Evolutionary conservation across 2,113 vertebrate genomes (phyloP).

Genomic region (Kryptolebias marmoratus): DNA sequence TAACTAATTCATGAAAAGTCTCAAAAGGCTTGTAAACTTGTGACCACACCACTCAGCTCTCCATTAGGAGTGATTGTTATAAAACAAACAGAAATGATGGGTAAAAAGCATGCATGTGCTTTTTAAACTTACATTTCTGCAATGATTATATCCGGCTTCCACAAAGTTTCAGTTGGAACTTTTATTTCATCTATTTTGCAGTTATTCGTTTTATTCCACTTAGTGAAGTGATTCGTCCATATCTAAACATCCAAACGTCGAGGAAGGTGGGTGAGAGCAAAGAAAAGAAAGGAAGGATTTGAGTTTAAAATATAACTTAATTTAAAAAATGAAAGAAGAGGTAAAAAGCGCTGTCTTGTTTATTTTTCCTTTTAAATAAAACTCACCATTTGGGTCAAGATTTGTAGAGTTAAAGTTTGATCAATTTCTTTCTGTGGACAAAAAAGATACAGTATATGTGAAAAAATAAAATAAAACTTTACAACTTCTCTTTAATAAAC

Average conservation of each 20-base stretch:
- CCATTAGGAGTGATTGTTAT: background rate
- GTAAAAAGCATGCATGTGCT: background rate
- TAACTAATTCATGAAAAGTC: no score
- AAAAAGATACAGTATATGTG: no score
- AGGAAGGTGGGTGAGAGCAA: background rate
- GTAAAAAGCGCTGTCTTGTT: background rate
- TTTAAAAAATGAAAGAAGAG: background rate
- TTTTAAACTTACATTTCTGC: constrained; percentile 48
- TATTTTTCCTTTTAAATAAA: background rate
- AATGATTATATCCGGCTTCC: constrained; percentile 59
- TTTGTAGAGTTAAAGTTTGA: no score
- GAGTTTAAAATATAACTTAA: no score
- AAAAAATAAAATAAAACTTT: no score
- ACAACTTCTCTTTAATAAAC: no score
- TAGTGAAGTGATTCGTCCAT: constrained; percentile 34
- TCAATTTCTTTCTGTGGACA: no score
- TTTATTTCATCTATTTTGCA: constrained; percentile 21
- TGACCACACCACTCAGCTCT: no score
- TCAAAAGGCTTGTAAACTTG: no score
- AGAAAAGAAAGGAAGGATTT: no score
- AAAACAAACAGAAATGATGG: background rate
- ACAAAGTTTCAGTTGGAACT: constrained; percentile 42
- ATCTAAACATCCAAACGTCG: constrained; percentile 4
- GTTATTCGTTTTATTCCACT: constrained; percentile 28
- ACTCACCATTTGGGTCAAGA: background rate